Base-by-base conservation (phyloP, 2,888 invertebrate genomes). In the Rhingia campestris region DNA sequence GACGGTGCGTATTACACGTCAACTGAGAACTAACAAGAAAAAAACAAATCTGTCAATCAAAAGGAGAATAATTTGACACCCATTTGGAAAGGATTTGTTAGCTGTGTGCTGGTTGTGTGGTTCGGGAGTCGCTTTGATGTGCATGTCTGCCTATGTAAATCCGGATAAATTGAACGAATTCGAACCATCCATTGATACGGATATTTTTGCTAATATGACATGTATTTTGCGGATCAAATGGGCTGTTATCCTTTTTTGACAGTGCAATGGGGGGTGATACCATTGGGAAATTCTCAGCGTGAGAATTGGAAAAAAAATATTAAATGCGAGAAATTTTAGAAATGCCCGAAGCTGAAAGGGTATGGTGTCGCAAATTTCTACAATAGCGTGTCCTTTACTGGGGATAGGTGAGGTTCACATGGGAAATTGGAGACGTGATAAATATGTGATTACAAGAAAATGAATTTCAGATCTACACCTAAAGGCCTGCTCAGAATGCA, bases 121-220 rank as follows among this genome's bases (percentile, higher is more conserved):
- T 47, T 1, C 72, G 51, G 58, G 69, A 81, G 64, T 54, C 66
- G 70, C 81, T 76, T 73, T 67, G 73, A 80, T 64, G 75, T 64
- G 75, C 33, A 32, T 30, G 32, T 33, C 7, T 14, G 14, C n/a
- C 49, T 67, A 70, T 70, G 74, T 53, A 79, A 75, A 84, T 80
- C 59, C 53, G 12, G 9, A 32, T 69, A 56, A 43, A 73, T 74
- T 77, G 51, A 69, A 66, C 30, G 51, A 74, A 61, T 70, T 66
- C 39, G 75, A 59, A 80, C 47, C 37, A 77, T 64, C 35, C 69
- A 74, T 75, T 84, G 84, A 84, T 59, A 84, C 79, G 84, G 84
- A 79, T 84, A 84, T 72, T 75, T 70, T 74, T 59, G 79, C 79
- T 84, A 84, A 84, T 84, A 75, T 84, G 84, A 84, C 84, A 84